Evolutionary conservation across 2,888 invertebrate species (phyloP).

Genomic region (Tinea pellionella): DNA sequence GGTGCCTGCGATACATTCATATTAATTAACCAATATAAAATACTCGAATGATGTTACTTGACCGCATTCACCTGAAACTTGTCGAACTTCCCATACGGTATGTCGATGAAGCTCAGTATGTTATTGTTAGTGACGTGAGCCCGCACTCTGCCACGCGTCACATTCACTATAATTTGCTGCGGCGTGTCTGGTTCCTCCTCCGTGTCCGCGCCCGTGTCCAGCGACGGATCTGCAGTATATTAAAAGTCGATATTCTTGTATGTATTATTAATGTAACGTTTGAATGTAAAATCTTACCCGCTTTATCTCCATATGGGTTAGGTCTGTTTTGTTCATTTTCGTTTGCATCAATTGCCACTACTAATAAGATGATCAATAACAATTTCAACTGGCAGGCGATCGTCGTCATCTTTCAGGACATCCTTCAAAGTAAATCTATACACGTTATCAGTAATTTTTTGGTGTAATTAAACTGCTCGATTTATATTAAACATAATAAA

Average conservation of each 20-base stretch:
- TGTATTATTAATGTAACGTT: no score
- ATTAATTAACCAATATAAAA: neutral
- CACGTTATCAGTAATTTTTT: no score
- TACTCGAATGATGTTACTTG: neutral
- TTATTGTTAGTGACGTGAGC: conserved; percentile 11
- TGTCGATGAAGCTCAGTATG: conserved; percentile 14
- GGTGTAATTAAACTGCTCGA: no score
- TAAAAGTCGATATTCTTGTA: no score
- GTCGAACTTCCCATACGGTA: conserved; percentile 12
- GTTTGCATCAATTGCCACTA: neutral
- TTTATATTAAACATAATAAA: no score
- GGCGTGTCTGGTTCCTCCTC: neutral
- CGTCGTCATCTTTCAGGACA: neutral
- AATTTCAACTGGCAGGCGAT: neutral
- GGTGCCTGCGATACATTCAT: conserved; percentile 7
- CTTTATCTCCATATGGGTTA: neutral
- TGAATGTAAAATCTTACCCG: no score
- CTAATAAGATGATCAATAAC: neutral
- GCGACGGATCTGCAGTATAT: neutral
- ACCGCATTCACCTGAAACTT: neutral
- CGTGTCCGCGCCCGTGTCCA: neutral
- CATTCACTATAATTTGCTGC: neutral
- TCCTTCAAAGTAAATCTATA: no score
- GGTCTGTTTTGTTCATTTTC: neutral
- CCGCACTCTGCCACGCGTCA: conserved; percentile 14